Base-by-base conservation (phyloP, 2,113 vertebrate genomes). In the Phylloscopus trochiloides region DNA sequence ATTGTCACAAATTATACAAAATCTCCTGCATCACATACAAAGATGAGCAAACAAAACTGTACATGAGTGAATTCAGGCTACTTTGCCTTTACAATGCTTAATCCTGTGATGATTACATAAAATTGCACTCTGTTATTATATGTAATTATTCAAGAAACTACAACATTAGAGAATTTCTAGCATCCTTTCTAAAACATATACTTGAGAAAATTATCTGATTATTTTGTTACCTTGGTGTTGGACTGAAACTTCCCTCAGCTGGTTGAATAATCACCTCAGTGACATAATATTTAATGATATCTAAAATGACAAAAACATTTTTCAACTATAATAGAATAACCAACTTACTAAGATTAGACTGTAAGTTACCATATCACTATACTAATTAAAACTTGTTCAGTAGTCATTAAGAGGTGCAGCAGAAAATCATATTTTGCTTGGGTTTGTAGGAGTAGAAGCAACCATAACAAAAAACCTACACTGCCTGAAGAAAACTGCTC, bases 251-350 rank as follows among this genome's bases (percentile, higher is more conserved):
- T 72, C 75, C 96, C 65, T 92, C 95, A 54, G 97, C 95, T 7
- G 96, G 96, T 51, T 94, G 98, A 97, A 99, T 97, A 90, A 98
- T 94, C 93, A 99, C 96, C 97, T 99, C 99, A 2, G 99, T 99
- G 95, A 99, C 87, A 95, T 99, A 99, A 80, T 99, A 98, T 88
- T 99, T 99, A 92, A 98, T 75, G 18, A 97, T 98, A 79, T 97
- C 99, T 99, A 96, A 75, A 98, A 97, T 68, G 65, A 96, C 74
- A 97, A 62, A 95, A 36, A 57, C 51, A 92, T 28, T 47, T 87
- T 83, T 80, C 25, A 74, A 73, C 31, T 28, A n/a, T 8, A 87
- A 17, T 2, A 76, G n/a, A 90, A 93, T 21, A 94, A 92, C 4
- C 1, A 2, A 45, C 48, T 57, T 73, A 10, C 40, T 79, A 78